These are phyloP conservation scores for Enteromius argenteus DNA, from an alignment of 2,797 vertebrate genomes.

Conservation along the genomic window DNA sequence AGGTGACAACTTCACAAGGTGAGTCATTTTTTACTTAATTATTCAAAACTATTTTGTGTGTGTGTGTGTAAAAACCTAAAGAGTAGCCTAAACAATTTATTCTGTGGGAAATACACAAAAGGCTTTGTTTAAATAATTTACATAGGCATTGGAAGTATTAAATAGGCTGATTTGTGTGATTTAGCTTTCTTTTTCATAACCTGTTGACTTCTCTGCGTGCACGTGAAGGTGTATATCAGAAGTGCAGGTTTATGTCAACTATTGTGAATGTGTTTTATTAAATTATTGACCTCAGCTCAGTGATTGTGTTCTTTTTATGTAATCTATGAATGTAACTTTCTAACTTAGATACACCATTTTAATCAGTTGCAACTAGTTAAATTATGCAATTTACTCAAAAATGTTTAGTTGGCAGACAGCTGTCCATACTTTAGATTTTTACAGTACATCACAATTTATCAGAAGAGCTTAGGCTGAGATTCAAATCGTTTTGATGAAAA, in stretches of 20 bases:
- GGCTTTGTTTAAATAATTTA: background rate
- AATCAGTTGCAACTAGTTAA: background rate
- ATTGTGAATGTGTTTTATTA: background rate
- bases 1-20: background rate
- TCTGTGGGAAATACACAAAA: background rate
- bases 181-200: background rate
- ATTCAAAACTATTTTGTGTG: background rate
- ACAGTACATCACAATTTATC: background rate
- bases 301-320: background rate
- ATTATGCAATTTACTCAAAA: background rate
- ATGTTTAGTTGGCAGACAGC: background rate
- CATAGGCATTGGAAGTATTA: background rate
- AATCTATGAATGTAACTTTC: background rate
- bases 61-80: background rate
- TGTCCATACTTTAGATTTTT: background rate
- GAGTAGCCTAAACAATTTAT: background rate
- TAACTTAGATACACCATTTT: background rate
- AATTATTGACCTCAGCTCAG: background rate
- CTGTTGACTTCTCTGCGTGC: background rate
- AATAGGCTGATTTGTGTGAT: background rate
- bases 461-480: background rate
- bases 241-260: background rate
- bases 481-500: background rate
- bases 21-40: background rate
- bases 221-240: background rate